These are phyloP conservation scores for Gallinago media DNA, from an alignment of 2,113 vertebrate genomes.

Conservation along the genomic window DNA sequence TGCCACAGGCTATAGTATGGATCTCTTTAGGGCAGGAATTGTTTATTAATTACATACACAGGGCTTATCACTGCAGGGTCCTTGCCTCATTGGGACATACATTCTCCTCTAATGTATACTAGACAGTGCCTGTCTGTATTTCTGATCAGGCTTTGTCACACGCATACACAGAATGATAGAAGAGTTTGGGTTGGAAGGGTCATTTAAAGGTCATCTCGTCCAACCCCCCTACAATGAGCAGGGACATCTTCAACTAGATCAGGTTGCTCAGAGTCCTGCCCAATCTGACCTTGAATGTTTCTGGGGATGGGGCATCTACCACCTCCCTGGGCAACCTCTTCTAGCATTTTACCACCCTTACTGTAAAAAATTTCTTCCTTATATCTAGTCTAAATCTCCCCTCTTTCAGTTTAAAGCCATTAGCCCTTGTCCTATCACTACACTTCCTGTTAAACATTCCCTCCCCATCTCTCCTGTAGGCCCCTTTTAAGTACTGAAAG, in stretches of 20 bases:
- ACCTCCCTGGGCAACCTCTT: not conserved
- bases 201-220: not conserved
- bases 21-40: not conserved
- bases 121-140: not conserved
- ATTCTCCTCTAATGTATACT: not conserved
- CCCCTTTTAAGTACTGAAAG: not conserved
- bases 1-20: not conserved
- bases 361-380: not conserved
- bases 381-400: not conserved
- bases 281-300: not conserved
- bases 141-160: not conserved
- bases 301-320: not conserved
- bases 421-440: not conserved
- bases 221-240: not conserved
- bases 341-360: not conserved
- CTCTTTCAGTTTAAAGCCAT: not conserved
- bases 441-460: not conserved
- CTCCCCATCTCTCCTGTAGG: not conserved
- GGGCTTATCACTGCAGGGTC: rapidly evolving
- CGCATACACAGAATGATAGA: not conserved
- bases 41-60: not conserved
- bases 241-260: not conserved
- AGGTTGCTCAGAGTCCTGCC: not conserved
- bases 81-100: not conserved
- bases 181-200: not conserved